A percentile compares a stretch with the other conserved stretches of the same genome.
Conservation (phyloP, 1,140 invertebrate genomes). For the Spodoptera frugiperda region DNA sequence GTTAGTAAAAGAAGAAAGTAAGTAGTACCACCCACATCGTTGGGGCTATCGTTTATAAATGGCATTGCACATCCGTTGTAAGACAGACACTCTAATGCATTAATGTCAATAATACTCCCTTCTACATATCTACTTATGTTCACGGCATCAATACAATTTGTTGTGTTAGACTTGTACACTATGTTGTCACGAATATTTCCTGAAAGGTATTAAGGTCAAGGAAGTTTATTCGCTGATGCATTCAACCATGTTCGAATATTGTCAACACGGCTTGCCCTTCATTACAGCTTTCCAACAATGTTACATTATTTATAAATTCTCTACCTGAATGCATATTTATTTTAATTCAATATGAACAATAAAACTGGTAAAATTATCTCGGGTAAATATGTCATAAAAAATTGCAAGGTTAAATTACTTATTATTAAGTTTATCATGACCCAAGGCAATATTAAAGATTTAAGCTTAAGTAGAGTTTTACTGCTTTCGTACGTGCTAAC, state of each 20-base stretch:
- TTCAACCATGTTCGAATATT: conserved; percentile 18
- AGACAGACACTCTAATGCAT: conserved; percentile 74
- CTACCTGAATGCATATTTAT: background rate
- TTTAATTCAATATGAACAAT: background rate
- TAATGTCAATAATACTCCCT: conserved; percentile 55
- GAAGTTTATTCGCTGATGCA: conserved; percentile 20
- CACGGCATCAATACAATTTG: conserved; percentile 5
- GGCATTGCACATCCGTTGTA: conserved; percentile 72
- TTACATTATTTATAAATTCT: background rate
- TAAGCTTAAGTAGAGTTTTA: background rate
- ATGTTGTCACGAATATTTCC: conserved; percentile 16
- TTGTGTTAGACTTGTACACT: conserved; percentile 16
- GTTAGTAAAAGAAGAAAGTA: conserved; percentile 61
- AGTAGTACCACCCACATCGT: conserved; percentile 69
- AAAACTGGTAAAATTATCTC: too few relatives aligned
- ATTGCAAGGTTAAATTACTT: too few relatives aligned
- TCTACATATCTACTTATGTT: conserved; percentile 32
- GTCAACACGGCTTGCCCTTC: conserved; percentile 1
- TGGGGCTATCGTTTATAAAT: conserved; percentile 70
- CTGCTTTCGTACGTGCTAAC: background rate
- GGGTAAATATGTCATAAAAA: too few relatives aligned
- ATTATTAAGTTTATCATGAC: too few relatives aligned
- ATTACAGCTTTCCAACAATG: conserved; percentile 2
- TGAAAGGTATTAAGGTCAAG: conserved; percentile 30
- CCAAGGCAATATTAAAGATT: too few relatives aligned